Evolutionary conservation across 2,113 vertebrate species (phyloP).

Genomic region (Nothobranchius furzeri): DNA sequence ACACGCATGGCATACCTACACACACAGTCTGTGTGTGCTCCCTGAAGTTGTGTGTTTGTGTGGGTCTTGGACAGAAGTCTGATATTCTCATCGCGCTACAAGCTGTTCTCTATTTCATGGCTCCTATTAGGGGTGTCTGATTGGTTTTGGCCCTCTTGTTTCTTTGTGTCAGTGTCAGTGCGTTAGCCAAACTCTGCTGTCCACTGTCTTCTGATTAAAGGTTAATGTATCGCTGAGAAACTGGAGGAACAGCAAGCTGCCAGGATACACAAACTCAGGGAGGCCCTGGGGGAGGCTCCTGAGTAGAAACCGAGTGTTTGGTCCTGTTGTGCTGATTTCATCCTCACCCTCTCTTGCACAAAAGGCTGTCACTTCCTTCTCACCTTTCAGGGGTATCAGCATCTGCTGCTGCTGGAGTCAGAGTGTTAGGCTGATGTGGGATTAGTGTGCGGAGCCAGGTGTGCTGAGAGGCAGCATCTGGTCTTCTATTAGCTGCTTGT

Average conservation of each 20-base stretch:
- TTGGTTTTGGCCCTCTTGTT: conserved; percentile 30
- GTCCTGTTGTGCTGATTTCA: conserved; percentile 24
- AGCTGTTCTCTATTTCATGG: conserved; percentile 26
- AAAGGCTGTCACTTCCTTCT: conserved; percentile 27
- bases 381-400: conserved; percentile 21
- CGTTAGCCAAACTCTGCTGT: conserved; percentile 20
- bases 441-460: conserved; percentile 24
- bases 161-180: conserved; percentile 28
- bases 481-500: conserved; percentile 32
- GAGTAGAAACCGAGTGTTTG: conserved; percentile 28
- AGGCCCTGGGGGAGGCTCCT: neutral
- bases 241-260: conserved; percentile 21
- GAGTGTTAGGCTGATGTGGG: conserved; percentile 5
- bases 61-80: conserved; percentile 3
- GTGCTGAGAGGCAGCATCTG: conserved; percentile 25
- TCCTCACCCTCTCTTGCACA: conserved; percentile 24
- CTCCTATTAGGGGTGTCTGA: conserved; percentile 49
- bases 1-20: neutral
- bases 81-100: conserved; percentile 10
- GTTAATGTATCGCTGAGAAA: conserved; percentile 15
- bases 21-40: neutral
- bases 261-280: conserved; percentile 20
- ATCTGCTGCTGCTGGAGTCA: neutral
- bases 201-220: conserved; percentile 20
- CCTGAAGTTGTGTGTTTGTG: neutral